A percentile compares a stretch with the other conserved stretches of the same genome.
phyloP scores from a whole-genome alignment of 2,888 invertebrate species.

The Eupithecia subfuscata region DNA sequence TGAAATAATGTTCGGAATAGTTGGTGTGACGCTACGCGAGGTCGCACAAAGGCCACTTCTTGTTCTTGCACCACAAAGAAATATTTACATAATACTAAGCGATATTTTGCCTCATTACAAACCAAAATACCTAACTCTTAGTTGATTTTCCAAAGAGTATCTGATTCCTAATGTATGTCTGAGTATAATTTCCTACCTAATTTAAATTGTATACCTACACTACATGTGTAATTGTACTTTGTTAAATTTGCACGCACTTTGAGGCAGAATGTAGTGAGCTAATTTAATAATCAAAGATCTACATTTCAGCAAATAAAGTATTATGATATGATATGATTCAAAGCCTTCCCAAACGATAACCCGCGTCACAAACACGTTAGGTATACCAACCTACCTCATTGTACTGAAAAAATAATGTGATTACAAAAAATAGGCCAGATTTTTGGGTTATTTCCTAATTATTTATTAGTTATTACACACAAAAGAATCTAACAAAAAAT shows the following conservation, averaged over 20 bases:
- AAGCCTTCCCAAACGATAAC: too few species aligned
- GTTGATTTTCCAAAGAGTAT: background rate
- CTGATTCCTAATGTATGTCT: too few species aligned
- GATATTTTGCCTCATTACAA: constrained; percentile 16
- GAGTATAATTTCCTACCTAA: too few species aligned
- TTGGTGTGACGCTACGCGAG: constrained; percentile 28
- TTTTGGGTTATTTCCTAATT: constrained; percentile 15
- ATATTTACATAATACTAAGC: constrained; percentile 27
- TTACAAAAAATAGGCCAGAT: background rate
- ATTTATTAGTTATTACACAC: background rate
- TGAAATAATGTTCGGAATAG: constrained; percentile 26
- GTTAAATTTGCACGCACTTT: too few species aligned
- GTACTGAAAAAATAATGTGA: background rate
- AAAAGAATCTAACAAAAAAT: constrained; percentile 7
- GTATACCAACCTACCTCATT: too few species aligned
- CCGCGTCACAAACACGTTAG: too few species aligned
- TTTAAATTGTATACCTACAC: too few species aligned
- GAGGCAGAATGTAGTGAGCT: too few species aligned
- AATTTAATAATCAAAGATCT: too few species aligned
- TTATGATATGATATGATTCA: too few species aligned
- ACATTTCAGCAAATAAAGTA: too few species aligned
- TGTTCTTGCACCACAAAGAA: constrained; percentile 30
- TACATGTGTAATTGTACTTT: too few species aligned
- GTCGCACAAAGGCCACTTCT: constrained; percentile 35
- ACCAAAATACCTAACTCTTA: background rate